Evolutionary conservation across 2,888 invertebrate species (phyloP), one percentile per base, ranked within the genome.

Genomic region (Nomada hirtipes): DNA sequence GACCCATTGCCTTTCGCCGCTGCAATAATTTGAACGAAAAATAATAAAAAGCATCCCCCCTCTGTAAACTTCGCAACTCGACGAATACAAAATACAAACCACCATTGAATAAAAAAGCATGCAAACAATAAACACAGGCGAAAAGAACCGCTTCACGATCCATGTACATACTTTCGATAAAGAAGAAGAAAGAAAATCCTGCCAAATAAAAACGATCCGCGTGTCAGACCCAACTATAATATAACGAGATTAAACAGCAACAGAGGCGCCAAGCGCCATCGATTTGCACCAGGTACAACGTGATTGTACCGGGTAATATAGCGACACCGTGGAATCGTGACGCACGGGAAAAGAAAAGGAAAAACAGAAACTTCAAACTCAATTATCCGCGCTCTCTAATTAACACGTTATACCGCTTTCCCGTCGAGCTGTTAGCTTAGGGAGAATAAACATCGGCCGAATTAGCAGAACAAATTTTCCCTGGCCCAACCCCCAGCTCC

Each of bases 351-450:
- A 89, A 89, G 36, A 36, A 36, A 7, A 7, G 36, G 7, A 36
- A 7, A 36, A 0, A 7, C 7, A 7, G 4, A 36, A 36, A 87
- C 84, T 89, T 71, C 74, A 88, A 89, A 89, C 88, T 88, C 85
- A 85, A 90, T 91, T 89, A 90, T 86, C 85, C 82, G 60, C 76
- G 83, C 67, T 85, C 74, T 60, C 87, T 89, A 89, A 91, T 90
- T 89, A 90, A 88, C 89, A 86, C 89, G 83, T 87, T 86, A 86
- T 87, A 82, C 79, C 64, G 79, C 77, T 79, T 81, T 57, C 57
- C 63, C 63, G 67, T 10, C 64, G 65, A 50, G 59, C 80, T 81
- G 84, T 88, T 89, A 70, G 78, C 79, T 86, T 80, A 84, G 76
- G 84, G 64, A 83, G 81, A 84, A 89, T 89, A 91, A 90, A 89